Base-by-base conservation (phyloP, 2,888 invertebrate species). In the Unio pictorum region DNA sequence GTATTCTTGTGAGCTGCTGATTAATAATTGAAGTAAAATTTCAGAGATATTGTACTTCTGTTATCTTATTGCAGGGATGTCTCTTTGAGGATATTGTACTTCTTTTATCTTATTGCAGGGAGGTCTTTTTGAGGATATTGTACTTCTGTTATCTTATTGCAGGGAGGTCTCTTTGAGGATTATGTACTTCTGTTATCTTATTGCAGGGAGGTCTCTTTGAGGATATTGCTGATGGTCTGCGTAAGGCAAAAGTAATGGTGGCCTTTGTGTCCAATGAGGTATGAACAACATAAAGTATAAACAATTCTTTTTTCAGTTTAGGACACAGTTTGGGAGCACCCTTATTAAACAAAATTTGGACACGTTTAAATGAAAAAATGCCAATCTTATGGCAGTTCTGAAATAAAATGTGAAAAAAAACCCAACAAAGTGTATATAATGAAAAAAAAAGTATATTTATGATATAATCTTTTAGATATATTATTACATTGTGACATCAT, bases 191-290 rank as follows among this genome's bases (percentile, higher is more conserved):
- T 17, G 66, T n/a, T 55, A 4, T 67, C 63, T 61, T 28, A 57
- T 71, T 74, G 20, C 75, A 88, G 88, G 80, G 75, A 70, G 89
- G 88, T 7, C 74, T 89, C 66, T 89, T 87, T 79, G 86, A 88
- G 61, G 89, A 89, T 62, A 88, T 89, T 61, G 85, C 87, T 30
- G 85, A 85, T 65, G 89, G 89, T 8, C 78, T 89, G 59, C 77
- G 84, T 58, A 81, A 84, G 28, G 84, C 86, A n/a, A 86, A 88
- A 60, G 84, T 89, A 6, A 81, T 89, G 73, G 76, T 89, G 15
- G 88, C 88, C 4, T 89, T 84, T 79, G 86, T 89, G 0, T 89
- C 89, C 3, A 86, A 89, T 80, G 86, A 89, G 84, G 87, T 87
- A 68, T 72, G 65, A 11, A 45, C 45, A 45, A 45, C 3, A 45